Evolutionary conservation across 1,140 invertebrate species (phyloP).

Genomic region (Ericerus pela): DNA sequence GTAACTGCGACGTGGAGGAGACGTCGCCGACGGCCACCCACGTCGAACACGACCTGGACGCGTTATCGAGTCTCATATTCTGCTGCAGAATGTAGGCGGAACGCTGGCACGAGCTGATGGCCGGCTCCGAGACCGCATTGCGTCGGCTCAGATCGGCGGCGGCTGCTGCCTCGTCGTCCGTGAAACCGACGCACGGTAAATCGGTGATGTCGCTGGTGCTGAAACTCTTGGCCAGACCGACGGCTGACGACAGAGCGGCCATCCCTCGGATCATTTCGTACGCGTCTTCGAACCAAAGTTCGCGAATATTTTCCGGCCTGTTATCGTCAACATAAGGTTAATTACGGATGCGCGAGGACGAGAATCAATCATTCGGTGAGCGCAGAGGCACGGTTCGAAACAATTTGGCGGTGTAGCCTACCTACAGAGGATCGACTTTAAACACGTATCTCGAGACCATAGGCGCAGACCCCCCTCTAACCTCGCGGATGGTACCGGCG

Average conservation of each 20-base stretch:
- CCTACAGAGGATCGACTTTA: too few species aligned
- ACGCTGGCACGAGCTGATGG: conserved; percentile 39
- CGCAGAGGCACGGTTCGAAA: too few species aligned
- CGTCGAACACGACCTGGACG: conserved; percentile 66
- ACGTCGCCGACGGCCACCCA: conserved; percentile 69
- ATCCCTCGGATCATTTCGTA: conserved; percentile 61
- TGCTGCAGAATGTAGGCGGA: conserved; percentile 41
- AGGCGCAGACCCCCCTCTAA: too few species aligned
- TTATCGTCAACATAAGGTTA: conserved; percentile 14
- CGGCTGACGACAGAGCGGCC: conserved; percentile 55
- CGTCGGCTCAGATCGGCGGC: conserved; percentile 20
- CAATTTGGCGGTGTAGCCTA: too few species aligned
- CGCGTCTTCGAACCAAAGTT: conserved; percentile 58
- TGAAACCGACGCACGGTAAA: conserved; percentile 29
- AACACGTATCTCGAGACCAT: too few species aligned
- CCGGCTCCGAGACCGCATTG: conserved; percentile 46
- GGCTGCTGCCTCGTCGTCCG: conserved; percentile 20
- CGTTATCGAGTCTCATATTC: conserved; percentile 40
- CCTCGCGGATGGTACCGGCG: too few species aligned
- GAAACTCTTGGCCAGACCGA: conserved; percentile 64
- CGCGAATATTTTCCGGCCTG: conserved; percentile 43
- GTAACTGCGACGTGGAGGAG: conserved; percentile 50
- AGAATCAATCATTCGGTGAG: too few species aligned
- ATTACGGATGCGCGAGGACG: too few species aligned
- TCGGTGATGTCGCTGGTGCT: conserved; percentile 58